phyloP scores from a whole-genome alignment of 2,888 invertebrate genomes.

The Eupsilia transversa region DNA sequence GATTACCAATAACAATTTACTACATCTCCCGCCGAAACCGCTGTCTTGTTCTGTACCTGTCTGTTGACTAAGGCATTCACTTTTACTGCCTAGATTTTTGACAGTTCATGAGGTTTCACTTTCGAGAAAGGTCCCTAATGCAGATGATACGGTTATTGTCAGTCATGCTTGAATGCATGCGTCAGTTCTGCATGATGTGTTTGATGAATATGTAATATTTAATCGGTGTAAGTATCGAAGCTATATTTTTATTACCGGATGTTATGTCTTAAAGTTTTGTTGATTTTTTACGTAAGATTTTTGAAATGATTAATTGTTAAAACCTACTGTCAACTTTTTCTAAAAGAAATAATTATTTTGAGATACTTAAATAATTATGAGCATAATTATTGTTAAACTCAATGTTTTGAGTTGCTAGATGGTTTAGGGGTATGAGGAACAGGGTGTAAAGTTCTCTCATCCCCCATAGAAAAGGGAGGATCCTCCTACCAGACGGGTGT shows the following conservation, averaged over 20 bases:
- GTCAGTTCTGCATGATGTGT: slow-evolving; percentile 57
- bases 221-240: slow-evolving; percentile 30
- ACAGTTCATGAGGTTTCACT: slow-evolving; percentile 65
- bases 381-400: too few species aligned
- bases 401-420: too few species aligned
- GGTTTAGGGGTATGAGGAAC: too few species aligned
- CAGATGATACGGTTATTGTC: slow-evolving; percentile 53
- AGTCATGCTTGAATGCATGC: slow-evolving; percentile 50
- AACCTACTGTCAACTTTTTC: not conserved
- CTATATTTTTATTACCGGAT: slow-evolving; percentile 13
- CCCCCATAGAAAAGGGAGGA: too few species aligned
- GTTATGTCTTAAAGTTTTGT: not conserved
- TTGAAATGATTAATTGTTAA: not conserved
- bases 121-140: slow-evolving; percentile 60
- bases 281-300: not conserved
- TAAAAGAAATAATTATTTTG: not conserved
- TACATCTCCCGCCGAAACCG: slow-evolving; percentile 51
- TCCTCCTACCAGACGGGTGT: too few species aligned
- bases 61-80: slow-evolving; percentile 58
- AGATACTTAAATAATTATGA: not conserved
- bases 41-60: slow-evolving; percentile 65
- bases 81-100: slow-evolving; percentile 65
- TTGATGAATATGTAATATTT: slow-evolving; percentile 44
- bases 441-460: too few species aligned
- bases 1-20: slow-evolving; percentile 67